Base-by-base conservation (phyloP, 2,113 vertebrate species). In the Pollimyrus isidori region DNA sequence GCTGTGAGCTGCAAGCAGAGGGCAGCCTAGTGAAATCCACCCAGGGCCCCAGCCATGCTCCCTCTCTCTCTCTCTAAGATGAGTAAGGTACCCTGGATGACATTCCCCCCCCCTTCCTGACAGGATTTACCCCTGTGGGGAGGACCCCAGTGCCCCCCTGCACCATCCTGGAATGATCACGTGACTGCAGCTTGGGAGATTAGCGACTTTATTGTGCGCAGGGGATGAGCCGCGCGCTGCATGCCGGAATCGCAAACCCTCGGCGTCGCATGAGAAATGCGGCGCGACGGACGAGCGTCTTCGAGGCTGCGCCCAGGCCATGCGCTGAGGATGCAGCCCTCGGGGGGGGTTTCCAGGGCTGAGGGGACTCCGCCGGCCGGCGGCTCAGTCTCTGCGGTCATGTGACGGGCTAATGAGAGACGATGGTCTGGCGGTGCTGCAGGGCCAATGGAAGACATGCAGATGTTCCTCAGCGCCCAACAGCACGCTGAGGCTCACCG, bases 11-110 rank as follows among this genome's bases (percentile, higher is more conserved):
- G 30, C 88, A 91, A 90, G 92, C 90, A 94, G 90, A 84, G 93
- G 92, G 93, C 94, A 94, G 92, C 93, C 92, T 90, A 92, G 52
- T 21, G 91, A 85, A 1, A 90, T 92, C 92, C 92, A 91, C 87
- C 90, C 89, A 76, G 48, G 5, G 3, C 35, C 23, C 42, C 19
- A 62, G 48, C 45, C 69, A 53, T 30, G 58, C 21, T 4, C 69
- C 19, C 87, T 50, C 52, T n/a, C 87, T 21, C 86, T 9, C 30
- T 56, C 62, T 13, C 65, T 21, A 76, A 83, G 76, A 83, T 58
- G 23, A 62, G 80, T 39, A 56, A 82, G 7, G 49, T 53, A 46
- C 39, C 88, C 76, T 58, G 21, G 46, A 23, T 89, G 80, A 83
- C 88, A 42, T 84, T 42, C 52, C 45, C 23, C 19, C 53, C 19